Evolutionary conservation across 2,888 invertebrate genomes (phyloP).

Genomic region (Synergus laeviventris): DNA sequence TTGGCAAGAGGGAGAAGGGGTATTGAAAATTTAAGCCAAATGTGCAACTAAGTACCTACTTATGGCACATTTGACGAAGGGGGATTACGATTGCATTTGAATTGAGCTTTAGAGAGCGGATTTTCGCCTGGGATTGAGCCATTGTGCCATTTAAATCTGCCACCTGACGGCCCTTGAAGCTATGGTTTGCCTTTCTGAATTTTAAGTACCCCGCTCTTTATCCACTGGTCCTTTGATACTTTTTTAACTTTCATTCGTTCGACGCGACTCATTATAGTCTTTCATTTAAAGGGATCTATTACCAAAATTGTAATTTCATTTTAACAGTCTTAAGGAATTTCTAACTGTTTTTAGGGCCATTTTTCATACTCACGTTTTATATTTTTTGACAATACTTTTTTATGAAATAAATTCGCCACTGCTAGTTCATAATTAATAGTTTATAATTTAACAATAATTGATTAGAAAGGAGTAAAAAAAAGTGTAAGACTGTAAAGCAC

Average conservation of each 20-base stretch:
- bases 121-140: conserved; percentile 71
- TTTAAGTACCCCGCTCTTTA: conserved; percentile 51
- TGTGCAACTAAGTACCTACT: conserved; percentile 76
- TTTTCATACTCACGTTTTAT: too few relatives aligned
- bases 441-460: too few relatives aligned
- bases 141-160: conserved; percentile 70
- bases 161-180: conserved; percentile 70
- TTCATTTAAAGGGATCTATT: not conserved
- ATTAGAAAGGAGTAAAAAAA: too few relatives aligned
- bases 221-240: conserved; percentile 33
- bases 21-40: conserved; percentile 71
- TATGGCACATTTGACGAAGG: conserved; percentile 69
- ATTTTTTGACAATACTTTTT: too few relatives aligned
- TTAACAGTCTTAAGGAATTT: too few relatives aligned
- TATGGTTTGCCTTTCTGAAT: conserved; percentile 64
- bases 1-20: conserved; percentile 45
- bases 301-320: not conserved
- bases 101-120: conserved; percentile 71
- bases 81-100: conserved; percentile 72
- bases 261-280: conserved; percentile 13
- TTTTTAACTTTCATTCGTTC: conserved; percentile 34
- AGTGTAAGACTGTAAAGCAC: not conserved
- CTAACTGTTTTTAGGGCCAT: too few relatives aligned
- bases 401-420: too few relatives aligned
- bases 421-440: too few relatives aligned